Evolutionary conservation across 2,888 invertebrate species (phyloP).

Genomic region (Ellobium chinense): DNA sequence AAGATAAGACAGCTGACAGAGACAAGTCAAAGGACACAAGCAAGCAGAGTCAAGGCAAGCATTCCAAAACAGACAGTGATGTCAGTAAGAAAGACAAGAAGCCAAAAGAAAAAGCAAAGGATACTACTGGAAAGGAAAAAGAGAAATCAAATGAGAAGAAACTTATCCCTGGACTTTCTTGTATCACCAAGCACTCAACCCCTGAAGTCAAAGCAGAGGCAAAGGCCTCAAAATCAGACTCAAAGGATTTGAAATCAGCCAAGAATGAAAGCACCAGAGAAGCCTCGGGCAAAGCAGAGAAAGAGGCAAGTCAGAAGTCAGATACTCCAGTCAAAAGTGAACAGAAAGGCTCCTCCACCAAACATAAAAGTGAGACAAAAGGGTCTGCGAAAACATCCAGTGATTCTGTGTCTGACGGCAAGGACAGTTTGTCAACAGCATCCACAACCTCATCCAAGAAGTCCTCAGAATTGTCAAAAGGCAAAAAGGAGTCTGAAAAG

Average conservation of each 20-base stretch:
- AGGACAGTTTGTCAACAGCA: not conserved
- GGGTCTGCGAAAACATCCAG: not conserved
- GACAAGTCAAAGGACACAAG: slow-evolving; percentile 31
- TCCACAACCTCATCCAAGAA: not conserved
- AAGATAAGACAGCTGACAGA: slow-evolving; percentile 50
- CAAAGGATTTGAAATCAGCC: slow-evolving; percentile 32
- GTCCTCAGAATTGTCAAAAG: not conserved
- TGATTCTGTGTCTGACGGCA: not conserved
- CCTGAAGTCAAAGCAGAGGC: slow-evolving; percentile 12
- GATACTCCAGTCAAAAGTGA: slow-evolving; percentile 47
- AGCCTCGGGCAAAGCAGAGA: not conserved
- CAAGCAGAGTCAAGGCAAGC: slow-evolving; percentile 6
- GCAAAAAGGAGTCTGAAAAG: slow-evolving; percentile 15
- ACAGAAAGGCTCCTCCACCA: slow-evolving; percentile 43
- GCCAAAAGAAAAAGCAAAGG: slow-evolving; percentile 29
- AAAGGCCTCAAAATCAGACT: slow-evolving; percentile 25
- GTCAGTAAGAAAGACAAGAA: slow-evolving; percentile 41
- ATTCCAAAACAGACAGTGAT: slow-evolving; percentile 18
- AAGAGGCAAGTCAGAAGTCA: not conserved
- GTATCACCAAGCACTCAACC: slow-evolving; percentile 4
- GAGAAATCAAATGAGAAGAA: slow-evolving; percentile 39
- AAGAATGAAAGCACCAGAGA: slow-evolving; percentile 7
- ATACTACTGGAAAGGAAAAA: slow-evolving; percentile 24
- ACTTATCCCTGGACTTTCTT: slow-evolving; percentile 19
- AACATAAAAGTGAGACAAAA: slow-evolving; percentile 48